These are phyloP conservation scores for Prostheceraeus crozeri DNA, from an alignment of 2,888 invertebrate species.

Conservation along the genomic window DNA sequence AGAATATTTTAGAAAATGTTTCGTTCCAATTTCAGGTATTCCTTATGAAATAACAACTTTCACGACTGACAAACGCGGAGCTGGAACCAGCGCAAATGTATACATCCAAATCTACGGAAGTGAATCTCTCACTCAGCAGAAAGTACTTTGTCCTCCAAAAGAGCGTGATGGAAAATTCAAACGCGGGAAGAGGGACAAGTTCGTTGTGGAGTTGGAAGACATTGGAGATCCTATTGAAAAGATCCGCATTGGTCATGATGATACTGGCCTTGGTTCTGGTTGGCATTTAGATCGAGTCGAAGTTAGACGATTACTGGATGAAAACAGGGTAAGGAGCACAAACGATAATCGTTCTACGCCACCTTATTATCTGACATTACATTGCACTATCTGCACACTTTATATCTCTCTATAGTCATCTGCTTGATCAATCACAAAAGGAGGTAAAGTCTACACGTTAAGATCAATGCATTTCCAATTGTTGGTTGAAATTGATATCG, in stretches of 20 bases:
- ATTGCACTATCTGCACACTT: too few relatives aligned
- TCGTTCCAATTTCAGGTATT: conserved; percentile 49
- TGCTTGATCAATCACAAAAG: too few relatives aligned
- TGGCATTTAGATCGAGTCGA: conserved; percentile 55
- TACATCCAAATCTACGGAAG: conserved; percentile 54
- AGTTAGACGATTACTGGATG: conserved; percentile 45
- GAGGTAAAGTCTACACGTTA: too few relatives aligned
- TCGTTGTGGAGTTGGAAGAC: conserved; percentile 53
- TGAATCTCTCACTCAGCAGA: conserved; percentile 48
- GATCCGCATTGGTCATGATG: conserved; percentile 56
- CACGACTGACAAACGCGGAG: conserved; percentile 50
- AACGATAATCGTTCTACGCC: too few relatives aligned
- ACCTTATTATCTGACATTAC: too few relatives aligned
- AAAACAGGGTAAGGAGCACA: conserved; percentile 8
- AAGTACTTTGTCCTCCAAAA: conserved; percentile 48
- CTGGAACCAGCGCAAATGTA: conserved; percentile 56
- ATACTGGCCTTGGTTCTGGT: conserved; percentile 50
- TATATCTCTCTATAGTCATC: too few relatives aligned
- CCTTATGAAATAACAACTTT: conserved; percentile 54
- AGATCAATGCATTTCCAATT: too few relatives aligned
- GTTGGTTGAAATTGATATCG: too few relatives aligned
- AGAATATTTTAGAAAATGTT: too few relatives aligned
- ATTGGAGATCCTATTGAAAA: conserved; percentile 50
- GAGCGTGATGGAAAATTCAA: conserved; percentile 52
- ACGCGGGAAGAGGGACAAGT: conserved; percentile 52